phyloP scores from a whole-genome alignment of 1,140 invertebrate genomes.

The Bombus difficillimus region DNA sequence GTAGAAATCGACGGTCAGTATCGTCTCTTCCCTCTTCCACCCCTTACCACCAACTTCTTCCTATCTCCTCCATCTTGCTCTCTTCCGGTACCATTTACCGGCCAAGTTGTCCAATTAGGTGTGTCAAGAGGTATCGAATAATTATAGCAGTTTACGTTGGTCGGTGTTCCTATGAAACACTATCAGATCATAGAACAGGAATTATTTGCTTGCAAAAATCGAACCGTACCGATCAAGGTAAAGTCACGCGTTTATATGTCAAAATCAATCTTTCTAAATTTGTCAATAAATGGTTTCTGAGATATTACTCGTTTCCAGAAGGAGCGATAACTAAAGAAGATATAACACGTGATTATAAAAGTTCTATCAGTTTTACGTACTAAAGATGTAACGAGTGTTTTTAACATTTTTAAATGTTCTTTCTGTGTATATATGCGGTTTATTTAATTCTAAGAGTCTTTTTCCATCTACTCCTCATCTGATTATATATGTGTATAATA shows the following conservation, averaged over 20 bases:
- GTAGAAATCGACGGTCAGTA: constrained; percentile 68
- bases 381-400: too few relatives aligned
- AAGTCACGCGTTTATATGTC: neutral
- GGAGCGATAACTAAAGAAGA: neutral
- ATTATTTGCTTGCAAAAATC: constrained; percentile 34
- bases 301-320: neutral
- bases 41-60: constrained; percentile 31
- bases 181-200: neutral
- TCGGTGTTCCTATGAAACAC: constrained; percentile 39
- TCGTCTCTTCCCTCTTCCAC: constrained; percentile 24
- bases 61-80: constrained; percentile 58
- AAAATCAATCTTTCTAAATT: neutral
- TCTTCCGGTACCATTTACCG: constrained; percentile 63
- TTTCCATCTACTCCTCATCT: too few relatives aligned
- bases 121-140: constrained; percentile 69
- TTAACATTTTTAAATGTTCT: too few relatives aligned
- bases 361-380: too few relatives aligned
- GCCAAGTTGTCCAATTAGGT: constrained; percentile 77
- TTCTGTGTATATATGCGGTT: neutral
- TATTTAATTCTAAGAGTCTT: neutral
- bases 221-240: too few relatives aligned
- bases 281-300: neutral
- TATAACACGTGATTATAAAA: too few relatives aligned
- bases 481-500: too few relatives aligned
- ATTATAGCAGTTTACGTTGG: constrained; percentile 63